These are phyloP conservation scores for Lutjanus erythropterus DNA, from an alignment of 2,113 vertebrate species.

Conservation along the genomic window DNA sequence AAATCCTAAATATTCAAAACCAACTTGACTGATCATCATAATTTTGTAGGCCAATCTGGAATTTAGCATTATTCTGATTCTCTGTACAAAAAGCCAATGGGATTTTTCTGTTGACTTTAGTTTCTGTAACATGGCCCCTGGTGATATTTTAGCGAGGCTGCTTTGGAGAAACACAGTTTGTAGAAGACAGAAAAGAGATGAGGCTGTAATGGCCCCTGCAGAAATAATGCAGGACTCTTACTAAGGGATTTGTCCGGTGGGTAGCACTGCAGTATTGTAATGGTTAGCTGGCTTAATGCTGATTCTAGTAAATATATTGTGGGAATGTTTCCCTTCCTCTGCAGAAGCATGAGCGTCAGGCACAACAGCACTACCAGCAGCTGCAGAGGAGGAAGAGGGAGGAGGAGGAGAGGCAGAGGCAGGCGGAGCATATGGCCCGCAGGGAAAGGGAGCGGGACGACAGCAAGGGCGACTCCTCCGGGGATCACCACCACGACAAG, in stretches of 20 bases:
- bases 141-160: conserved; percentile 2
- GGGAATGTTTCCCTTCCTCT: conserved; percentile 53
- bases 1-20: too few species aligned
- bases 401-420: conserved; percentile 95
- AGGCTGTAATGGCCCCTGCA: background rate
- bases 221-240: conserved; percentile 10
- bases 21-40: too few species aligned
- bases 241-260: conserved; percentile 26
- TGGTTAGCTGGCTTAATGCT: conserved; percentile 47
- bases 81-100: too few species aligned
- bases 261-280: conserved; percentile 41
- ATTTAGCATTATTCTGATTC: too few species aligned
- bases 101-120: too few species aligned
- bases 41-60: too few species aligned
- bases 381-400: conserved; percentile 95
- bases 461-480: conserved; percentile 82
- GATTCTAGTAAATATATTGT: conserved; percentile 45
- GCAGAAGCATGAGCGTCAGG: conserved; percentile 97
- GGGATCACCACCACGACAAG: conserved; percentile 89
- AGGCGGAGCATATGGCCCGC: conserved; percentile 92
- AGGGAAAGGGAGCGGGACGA: conserved; percentile 89
- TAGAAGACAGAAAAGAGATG: background rate
- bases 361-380: conserved; percentile 96
- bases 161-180: conserved; percentile 13
- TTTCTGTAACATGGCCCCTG: too few species aligned